A percentile compares a stretch with the other conserved stretches of the same genome.
Conservation (phyloP, 2,888 invertebrate genomes). For the Danaus chrysippus region DNA sequence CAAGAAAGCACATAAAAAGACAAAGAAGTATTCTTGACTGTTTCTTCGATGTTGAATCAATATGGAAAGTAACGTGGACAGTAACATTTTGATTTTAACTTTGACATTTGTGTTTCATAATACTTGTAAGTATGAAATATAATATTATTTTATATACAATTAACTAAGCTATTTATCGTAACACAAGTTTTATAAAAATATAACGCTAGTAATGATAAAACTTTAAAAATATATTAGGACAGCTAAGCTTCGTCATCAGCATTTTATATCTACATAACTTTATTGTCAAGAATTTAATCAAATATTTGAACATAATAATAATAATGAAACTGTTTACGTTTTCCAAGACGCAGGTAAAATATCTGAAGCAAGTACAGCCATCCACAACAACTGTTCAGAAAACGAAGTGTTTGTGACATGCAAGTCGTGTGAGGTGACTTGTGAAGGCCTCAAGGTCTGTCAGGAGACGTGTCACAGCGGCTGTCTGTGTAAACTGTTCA, state of each 20-base stretch:
- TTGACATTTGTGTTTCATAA: background rate
- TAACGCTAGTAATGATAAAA: too few relatives aligned
- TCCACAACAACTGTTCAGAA: slow-evolving; percentile 1
- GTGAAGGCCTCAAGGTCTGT: slow-evolving; percentile 44
- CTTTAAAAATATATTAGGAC: too few relatives aligned
- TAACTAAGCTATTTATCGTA: background rate
- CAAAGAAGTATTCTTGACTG: background rate
- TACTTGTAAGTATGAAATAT: background rate
- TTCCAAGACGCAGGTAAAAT: background rate
- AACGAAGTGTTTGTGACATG: slow-evolving; percentile 49
- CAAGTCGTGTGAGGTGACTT: slow-evolving; percentile 48
- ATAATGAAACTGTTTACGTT: too few relatives aligned
- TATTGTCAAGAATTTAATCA: too few relatives aligned
- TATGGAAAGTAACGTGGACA: background rate
- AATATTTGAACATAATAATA: too few relatives aligned
- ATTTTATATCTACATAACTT: too few relatives aligned
- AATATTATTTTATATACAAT: background rate
- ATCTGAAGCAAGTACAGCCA: background rate
- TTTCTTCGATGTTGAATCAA: background rate
- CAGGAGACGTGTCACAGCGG: slow-evolving; percentile 43
- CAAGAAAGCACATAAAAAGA: slow-evolving; percentile 1
- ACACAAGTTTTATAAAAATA: too few relatives aligned
- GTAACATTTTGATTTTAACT: background rate
- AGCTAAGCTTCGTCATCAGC: too few relatives aligned
- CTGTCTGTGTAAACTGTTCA: slow-evolving; percentile 53